These are phyloP conservation scores for Trachurus trachurus DNA, from an alignment of 2,797 vertebrate genomes.

Conservation along the genomic window DNA sequence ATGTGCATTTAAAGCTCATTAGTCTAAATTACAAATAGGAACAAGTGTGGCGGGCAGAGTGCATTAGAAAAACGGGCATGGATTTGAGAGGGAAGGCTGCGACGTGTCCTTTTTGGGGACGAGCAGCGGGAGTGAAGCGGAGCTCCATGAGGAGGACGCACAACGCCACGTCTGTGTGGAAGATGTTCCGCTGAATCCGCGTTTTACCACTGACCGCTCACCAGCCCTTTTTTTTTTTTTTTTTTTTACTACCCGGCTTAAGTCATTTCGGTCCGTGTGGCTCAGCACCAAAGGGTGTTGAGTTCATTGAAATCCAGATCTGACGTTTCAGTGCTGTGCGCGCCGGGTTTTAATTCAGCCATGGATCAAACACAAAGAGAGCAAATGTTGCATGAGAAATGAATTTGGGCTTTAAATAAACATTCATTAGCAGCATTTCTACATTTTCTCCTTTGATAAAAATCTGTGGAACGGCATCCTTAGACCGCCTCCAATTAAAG, in stretches of 20 bases:
- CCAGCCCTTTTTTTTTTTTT: background rate
- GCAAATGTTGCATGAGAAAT: background rate
- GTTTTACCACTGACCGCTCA: conserved; percentile 56
- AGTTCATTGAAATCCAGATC: conserved; percentile 41
- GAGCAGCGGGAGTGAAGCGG: conserved; percentile 15
- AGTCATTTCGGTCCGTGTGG: conserved; percentile 43
- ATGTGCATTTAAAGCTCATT: conserved; percentile 12
- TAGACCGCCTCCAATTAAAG: background rate
- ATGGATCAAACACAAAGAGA: background rate
- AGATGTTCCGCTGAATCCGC: conserved; percentile 58
- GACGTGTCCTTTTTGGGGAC: conserved; percentile 71
- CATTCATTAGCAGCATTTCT: background rate
- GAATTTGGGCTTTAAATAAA: too few relatives aligned
- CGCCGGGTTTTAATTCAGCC: background rate
- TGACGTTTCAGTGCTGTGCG: conserved; percentile 1
- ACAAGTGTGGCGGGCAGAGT: conserved; percentile 50
- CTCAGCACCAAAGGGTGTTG: conserved; percentile 41
- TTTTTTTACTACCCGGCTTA: conserved; percentile 38
- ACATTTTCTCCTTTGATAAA: too few relatives aligned
- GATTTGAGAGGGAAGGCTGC: conserved; percentile 29
- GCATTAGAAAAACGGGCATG: conserved; percentile 57
- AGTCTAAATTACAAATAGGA: conserved; percentile 15
- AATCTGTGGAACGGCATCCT: background rate
- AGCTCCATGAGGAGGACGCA: conserved; percentile 6
- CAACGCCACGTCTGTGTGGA: conserved; percentile 66